phyloP scores from a whole-genome alignment of 2,888 invertebrate genomes.

The Himalopsyche kuldschensis region DNA sequence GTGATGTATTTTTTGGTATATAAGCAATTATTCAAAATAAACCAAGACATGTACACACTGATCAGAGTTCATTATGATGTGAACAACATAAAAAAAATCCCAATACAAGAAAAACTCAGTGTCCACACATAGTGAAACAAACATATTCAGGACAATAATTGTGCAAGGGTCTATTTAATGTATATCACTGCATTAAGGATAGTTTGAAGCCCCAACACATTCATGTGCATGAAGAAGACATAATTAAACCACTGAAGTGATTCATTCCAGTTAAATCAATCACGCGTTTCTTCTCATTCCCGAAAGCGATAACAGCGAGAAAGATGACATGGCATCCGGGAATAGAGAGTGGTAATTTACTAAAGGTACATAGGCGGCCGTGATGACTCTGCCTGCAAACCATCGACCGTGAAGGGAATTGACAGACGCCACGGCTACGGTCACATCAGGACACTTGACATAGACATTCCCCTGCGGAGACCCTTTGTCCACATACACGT shows the following conservation, averaged over 20 bases:
- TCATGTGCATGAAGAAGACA: background rate
- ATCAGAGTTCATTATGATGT: too few relatives aligned
- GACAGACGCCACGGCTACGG: constrained; percentile 94
- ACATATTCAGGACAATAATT: background rate
- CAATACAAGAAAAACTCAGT: too few relatives aligned
- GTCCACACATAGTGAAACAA: too few relatives aligned
- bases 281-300: constrained; percentile 38
- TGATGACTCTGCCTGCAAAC: constrained; percentile 97
- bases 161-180: background rate
- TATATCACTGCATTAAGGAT: background rate
- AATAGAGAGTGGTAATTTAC: constrained; percentile 97
- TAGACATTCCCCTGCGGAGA: constrained; percentile 97
- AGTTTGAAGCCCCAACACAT: background rate
- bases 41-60: too few relatives aligned
- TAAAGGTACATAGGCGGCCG: constrained; percentile 97
- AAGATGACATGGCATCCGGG: constrained; percentile 84
- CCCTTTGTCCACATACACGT: constrained; percentile 92
- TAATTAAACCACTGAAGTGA: background rate
- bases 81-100: background rate
- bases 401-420: constrained; percentile 96
- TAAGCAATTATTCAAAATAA: too few relatives aligned
- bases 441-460: constrained; percentile 96
- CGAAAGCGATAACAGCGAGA: constrained; percentile 67
- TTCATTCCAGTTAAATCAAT: background rate
- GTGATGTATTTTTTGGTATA: too few relatives aligned